Evolutionary conservation across 2,113 vertebrate species (phyloP), one percentile per base, ranked within the genome.

Genomic region (Carassius auratus): DNA sequence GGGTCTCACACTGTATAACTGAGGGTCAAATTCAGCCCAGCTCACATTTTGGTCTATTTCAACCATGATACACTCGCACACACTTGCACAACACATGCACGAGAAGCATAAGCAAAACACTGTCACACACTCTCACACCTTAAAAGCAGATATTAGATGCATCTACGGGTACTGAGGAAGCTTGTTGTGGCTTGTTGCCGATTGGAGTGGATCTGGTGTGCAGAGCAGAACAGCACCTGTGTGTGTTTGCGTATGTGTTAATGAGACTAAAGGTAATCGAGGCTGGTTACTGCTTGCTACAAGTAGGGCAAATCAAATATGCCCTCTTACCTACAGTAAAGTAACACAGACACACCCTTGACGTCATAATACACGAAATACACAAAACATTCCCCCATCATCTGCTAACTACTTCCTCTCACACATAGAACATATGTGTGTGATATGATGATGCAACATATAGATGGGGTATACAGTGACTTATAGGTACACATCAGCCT

Each of bases 161-260:
- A 26, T 30, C 61, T 50, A 81, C 62, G 52, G 80, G 45, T 52
- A 23, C 17, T 6, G 4, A 55, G 26, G 36, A 33, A 30, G 26
- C 80, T 82, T 68, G 80, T 82, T 52, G 48, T 12, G 80, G 14
- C 80, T 55, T 82, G 80, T 69, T 69, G 45, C 3, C 30, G 23
- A 17, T 69, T 69, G 42, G 42, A 68, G n/a, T 4, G 26, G 9
- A 52, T 81, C 62, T 82, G 45, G 10, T 19, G 2, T 13, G 21
- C 15, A 66, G 12, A 78, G 10, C 76, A 57, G 75, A 48, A 23
- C 71, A 76, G 66, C 17, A 36, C 3, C 15, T 19, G 66, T 9
- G 62, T 68, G 66, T 38, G 30, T 36, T 3, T 79, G 50, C 2
- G 30, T n/a, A 55, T 61, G 57, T 42, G 19, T 59, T 26, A 14